Conservation (phyloP, 2,797 vertebrate species). For the Clarias pachynema region DNA sequence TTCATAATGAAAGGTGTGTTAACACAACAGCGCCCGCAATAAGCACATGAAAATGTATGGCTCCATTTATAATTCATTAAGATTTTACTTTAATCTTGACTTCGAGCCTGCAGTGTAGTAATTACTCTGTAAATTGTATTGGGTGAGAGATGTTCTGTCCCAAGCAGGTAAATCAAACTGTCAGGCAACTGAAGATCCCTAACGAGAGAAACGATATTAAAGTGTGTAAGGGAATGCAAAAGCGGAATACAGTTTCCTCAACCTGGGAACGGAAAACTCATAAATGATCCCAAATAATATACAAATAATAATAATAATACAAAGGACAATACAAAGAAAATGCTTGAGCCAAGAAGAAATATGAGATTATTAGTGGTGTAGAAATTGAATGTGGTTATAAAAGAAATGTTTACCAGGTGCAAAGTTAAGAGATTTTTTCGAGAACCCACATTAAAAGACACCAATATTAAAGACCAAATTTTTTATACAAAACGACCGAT, state of each 20-base stretch:
- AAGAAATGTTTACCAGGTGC: not conserved
- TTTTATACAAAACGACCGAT: not conserved
- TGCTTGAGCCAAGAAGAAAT: not conserved
- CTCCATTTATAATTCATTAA: slow-evolving; percentile 99
- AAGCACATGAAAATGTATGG: slow-evolving; percentile 92
- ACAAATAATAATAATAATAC: not conserved
- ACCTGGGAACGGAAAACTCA: not conserved
- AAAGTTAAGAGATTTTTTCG: not conserved
- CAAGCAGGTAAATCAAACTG: slow-evolving; percentile 84
- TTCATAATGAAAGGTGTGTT: slow-evolving; percentile 97
- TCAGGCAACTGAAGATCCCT: slow-evolving; percentile 65
- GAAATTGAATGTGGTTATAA: not conserved
- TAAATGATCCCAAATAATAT: not conserved
- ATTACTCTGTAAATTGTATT: slow-evolving; percentile 99
- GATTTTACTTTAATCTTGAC: slow-evolving; percentile 97
- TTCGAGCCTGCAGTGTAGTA: slow-evolving; percentile 99
- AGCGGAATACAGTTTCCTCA: not conserved
- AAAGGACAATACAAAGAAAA: not conserved
- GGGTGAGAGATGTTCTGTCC: slow-evolving; percentile 89
- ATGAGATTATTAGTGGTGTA: not conserved
- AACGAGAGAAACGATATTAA: slow-evolving; percentile 70
- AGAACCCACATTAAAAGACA: not conserved
- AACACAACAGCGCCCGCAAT: slow-evolving; percentile 67
- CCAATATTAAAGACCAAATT: not conserved
- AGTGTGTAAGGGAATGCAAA: not conserved